These are phyloP conservation scores for Bimastos eiseni DNA, from an alignment of 2,888 invertebrate genomes.

Conservation along the genomic window DNA sequence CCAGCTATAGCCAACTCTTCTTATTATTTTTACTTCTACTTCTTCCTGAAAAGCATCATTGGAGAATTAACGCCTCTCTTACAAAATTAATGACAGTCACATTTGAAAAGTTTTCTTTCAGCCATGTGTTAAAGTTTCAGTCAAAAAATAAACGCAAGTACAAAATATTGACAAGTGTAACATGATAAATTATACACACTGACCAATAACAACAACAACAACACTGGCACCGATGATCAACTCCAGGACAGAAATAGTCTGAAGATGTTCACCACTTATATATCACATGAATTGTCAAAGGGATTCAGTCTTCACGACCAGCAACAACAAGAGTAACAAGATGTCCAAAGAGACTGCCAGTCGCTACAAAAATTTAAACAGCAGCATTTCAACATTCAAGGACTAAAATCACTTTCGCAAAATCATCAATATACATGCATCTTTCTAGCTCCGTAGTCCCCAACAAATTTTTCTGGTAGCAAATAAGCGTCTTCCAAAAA, in stretches of 20 bases:
- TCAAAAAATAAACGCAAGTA: constrained; percentile 6
- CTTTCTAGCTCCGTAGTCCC: background rate
- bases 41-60: background rate
- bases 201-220: background rate
- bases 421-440: background rate
- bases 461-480: background rate
- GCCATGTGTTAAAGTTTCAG: background rate
- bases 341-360: background rate
- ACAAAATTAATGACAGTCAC: background rate
- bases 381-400: background rate
- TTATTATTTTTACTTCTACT: background rate
- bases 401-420: background rate
- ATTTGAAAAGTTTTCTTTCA: background rate
- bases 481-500: background rate
- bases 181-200: constrained; percentile 6
- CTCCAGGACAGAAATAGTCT: background rate
- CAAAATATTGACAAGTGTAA: background rate
- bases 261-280: constrained; percentile 4
- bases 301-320: background rate
- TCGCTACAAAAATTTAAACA: background rate
- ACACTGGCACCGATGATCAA: background rate
- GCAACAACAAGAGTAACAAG: background rate
- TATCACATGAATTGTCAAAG: constrained; percentile 6
- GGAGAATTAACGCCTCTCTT: background rate
- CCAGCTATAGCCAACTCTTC: background rate